Evolutionary conservation across 1,140 invertebrate genomes (phyloP).

Genomic region (Orius insidiosus): DNA sequence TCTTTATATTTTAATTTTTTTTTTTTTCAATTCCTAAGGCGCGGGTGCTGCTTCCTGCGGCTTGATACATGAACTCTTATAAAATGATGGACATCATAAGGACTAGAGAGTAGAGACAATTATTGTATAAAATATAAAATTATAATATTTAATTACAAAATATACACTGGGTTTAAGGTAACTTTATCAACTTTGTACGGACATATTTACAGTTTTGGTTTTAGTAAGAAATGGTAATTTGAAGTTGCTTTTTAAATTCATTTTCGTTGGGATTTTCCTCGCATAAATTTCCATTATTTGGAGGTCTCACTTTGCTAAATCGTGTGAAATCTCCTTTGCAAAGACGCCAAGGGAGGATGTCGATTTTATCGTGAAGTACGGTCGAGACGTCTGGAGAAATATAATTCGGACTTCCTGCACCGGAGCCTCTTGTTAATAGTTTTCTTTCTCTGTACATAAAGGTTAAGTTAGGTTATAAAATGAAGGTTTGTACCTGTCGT

Average conservation of each 20-base stretch:
- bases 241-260: slow-evolving; percentile 26
- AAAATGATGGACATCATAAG: too few relatives aligned
- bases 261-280: slow-evolving; percentile 27
- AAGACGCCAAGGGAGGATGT: slow-evolving; percentile 32
- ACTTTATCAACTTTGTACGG: too few relatives aligned
- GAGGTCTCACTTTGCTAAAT: slow-evolving; percentile 29
- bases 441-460: slow-evolving; percentile 20
- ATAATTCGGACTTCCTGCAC: slow-evolving; percentile 31
- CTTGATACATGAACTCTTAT: too few relatives aligned
- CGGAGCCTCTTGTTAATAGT: slow-evolving; percentile 31
- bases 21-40: too few relatives aligned
- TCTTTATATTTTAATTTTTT: too few relatives aligned
- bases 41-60: too few relatives aligned
- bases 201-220: not conserved
- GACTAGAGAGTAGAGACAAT: too few relatives aligned
- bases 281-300: slow-evolving; percentile 29
- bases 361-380: slow-evolving; percentile 30
- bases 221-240: slow-evolving; percentile 23
- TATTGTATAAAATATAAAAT: too few relatives aligned
- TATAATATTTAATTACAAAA: too few relatives aligned
- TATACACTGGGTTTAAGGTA: too few relatives aligned
- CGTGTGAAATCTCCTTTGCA: slow-evolving; percentile 35
- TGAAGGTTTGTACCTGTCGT: slow-evolving; percentile 22
- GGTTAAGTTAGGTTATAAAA: too few relatives aligned
- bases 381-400: slow-evolving; percentile 32